Conservation (phyloP, 2,797 vertebrate genomes). For the Nyctibius grandis region DNA sequence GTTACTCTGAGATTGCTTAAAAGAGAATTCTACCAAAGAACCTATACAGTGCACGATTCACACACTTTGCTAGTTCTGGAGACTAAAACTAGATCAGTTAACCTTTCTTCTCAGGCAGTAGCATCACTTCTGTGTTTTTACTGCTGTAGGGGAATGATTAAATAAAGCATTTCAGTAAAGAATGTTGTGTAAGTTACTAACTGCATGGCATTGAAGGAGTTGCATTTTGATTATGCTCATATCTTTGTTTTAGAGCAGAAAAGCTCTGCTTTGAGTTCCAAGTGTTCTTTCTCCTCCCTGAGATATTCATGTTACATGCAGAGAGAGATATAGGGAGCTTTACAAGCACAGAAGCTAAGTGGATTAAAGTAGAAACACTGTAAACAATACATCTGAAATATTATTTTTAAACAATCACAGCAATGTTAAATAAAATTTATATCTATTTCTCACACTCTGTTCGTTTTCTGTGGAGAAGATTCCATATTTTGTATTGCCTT, state of each 20-base stretch:
- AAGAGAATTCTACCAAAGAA: not conserved
- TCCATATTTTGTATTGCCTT: constrained; percentile 72
- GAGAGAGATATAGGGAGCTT: not conserved
- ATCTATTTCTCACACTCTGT: constrained; percentile 82
- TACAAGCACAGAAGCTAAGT: not conserved
- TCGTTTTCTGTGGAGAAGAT: constrained; percentile 86
- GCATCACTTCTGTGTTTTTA: not conserved
- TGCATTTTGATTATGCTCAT: not conserved
- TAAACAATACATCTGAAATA: not conserved
- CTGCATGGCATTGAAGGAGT: fast-evolving
- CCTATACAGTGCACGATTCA: not conserved
- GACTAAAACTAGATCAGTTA: not conserved
- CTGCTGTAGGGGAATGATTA: not conserved
- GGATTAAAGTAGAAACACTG: not conserved
- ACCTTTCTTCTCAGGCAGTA: not conserved
- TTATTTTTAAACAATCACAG: not conserved
- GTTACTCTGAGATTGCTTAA: not conserved
- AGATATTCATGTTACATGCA: not conserved
- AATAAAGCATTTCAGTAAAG: not conserved
- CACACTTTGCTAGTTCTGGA: not conserved
- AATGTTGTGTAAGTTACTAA: not conserved
- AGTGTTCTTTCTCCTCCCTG: not conserved
- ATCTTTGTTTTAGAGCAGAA: not conserved
- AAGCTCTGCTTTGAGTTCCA: not conserved
- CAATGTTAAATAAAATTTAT: not conserved